Percentiles rank a stretch among this genome's conserved stretches.
These are phyloP conservation scores for Tautogolabrus adspersus DNA, from an alignment of 2,113 vertebrate genomes.

Conservation along the genomic window DNA sequence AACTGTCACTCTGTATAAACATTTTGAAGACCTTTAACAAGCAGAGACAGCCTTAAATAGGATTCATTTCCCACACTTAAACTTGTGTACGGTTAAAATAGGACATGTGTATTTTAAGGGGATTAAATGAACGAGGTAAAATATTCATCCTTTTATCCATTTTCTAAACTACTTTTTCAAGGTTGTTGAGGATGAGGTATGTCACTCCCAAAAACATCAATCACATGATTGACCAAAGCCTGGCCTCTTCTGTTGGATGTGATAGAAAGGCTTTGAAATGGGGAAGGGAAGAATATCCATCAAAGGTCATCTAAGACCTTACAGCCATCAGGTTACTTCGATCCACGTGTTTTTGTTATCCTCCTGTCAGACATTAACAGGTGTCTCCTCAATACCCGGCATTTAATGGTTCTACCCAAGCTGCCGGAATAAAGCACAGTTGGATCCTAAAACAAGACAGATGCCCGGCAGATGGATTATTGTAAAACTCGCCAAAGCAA, in stretches of 20 bases:
- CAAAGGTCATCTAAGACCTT: slow-evolving; percentile 40
- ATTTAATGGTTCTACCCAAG: slow-evolving; percentile 23
- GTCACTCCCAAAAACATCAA: slow-evolving; percentile 25
- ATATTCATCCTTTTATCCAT: neutral
- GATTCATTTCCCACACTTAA: neutral
- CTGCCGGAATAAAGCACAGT: slow-evolving; percentile 38
- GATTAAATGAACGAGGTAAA: neutral
- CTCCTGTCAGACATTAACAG: slow-evolving; percentile 44
- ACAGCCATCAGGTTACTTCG: slow-evolving; percentile 30
- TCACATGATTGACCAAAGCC: slow-evolving; percentile 16
- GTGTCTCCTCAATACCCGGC: slow-evolving; percentile 14
- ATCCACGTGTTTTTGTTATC: slow-evolving; percentile 37
- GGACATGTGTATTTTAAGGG: neutral
- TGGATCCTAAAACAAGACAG: slow-evolving; percentile 47
- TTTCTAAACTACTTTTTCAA: slow-evolving; percentile 1
- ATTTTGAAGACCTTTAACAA: neutral
- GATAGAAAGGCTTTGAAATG: slow-evolving; percentile 37
- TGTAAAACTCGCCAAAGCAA: slow-evolving; percentile 41
- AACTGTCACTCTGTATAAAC: neutral
- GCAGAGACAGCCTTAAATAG: neutral
- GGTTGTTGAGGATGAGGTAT: neutral
- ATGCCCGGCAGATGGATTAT: slow-evolving; percentile 58
- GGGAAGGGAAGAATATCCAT: slow-evolving; percentile 38
- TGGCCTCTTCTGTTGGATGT: slow-evolving; percentile 22
- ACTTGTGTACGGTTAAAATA: neutral